Base-by-base conservation (phyloP, 92 coral and sea anemone genomes). In the Heteractis magnifica region DNA sequence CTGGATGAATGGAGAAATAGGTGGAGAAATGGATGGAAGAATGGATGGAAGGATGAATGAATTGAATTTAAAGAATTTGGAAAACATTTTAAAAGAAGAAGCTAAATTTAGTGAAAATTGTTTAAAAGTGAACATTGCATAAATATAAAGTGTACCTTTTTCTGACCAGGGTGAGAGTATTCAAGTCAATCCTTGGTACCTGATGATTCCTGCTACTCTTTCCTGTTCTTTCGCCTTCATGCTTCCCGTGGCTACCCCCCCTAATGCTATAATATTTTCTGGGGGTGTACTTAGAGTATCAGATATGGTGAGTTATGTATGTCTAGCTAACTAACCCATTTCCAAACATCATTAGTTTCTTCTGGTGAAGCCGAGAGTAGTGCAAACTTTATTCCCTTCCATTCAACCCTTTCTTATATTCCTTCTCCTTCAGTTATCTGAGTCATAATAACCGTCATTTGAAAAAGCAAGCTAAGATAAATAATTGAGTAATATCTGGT, bases 241-340 rank as follows among this genome's bases (percentile, higher is more conserved):
- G 98, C 72, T 95, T 12, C 98, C 98, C 4, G 98, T 95, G 13
- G 98, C 98, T 14, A 95, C 98, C 9, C 98, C 98, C 34, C 98
- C 98, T 76, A 95, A 95, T 81, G 98, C 98, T 6, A 95, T 95
- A 6, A 94, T 95, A 53, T 95, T 95, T 65, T 80, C 98, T 21
- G 94, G 97, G 1, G 98, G 98, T 6, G 83, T 77, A 49, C 93
- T 95, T n/a, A 91, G 85, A 84, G 98, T 95, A 7, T 76, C 90
- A 20, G 98, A 95, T 70, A 95, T 95, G 98, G 98, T 95, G 85
- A 83, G 91, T 14, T 75, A 18, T 26, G 26, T 19, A 59, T 59
- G 44, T 26, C 26, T 26, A 26, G 1, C 26, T 26, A 26, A 26
- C 26, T 26, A 0, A 26, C 26, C 26, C 26, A 26, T 26, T 26